A percentile compares a stretch with the other conserved stretches of the same genome.
phyloP scores from a whole-genome alignment of 2,888 invertebrate species.

The Trypoxylon attenuatum region DNA sequence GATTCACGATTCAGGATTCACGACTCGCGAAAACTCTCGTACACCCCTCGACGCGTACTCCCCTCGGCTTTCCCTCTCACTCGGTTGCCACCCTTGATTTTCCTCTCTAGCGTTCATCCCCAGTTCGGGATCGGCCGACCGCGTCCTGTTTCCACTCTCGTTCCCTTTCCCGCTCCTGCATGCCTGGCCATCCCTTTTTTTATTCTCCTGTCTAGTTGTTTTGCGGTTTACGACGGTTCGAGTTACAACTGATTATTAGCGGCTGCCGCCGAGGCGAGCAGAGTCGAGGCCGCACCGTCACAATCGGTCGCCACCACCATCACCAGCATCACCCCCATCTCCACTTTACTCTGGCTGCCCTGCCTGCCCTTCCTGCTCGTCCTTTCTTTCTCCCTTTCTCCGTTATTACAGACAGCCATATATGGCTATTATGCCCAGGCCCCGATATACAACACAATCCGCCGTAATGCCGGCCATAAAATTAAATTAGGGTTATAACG shows the following conservation, averaged over 20 bases:
- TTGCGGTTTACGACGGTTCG: conserved; percentile 72
- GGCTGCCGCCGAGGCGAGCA: too few relatives aligned
- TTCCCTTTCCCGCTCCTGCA: too few relatives aligned
- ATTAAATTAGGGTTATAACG: conserved; percentile 75
- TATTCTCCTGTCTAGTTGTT: conserved; percentile 67
- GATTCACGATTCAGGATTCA: too few relatives aligned
- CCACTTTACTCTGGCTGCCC: too few relatives aligned
- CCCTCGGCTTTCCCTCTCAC: too few relatives aligned
- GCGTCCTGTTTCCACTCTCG: conserved; percentile 38
- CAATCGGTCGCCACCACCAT: too few relatives aligned
- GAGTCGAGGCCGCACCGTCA: too few relatives aligned
- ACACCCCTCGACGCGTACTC: too few relatives aligned
- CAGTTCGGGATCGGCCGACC: conserved; percentile 28
- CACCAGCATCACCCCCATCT: too few relatives aligned
- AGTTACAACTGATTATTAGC: conserved; percentile 74
- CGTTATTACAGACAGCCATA: conserved; percentile 61
- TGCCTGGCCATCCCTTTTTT: conserved; percentile 27
- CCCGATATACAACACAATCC: conserved; percentile 69
- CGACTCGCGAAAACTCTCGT: too few relatives aligned
- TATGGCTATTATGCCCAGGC: conserved; percentile 56
- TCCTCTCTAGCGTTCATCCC: conserved; percentile 27
- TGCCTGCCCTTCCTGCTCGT: conserved; percentile 47
- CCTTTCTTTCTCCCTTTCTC: conserved; percentile 43
- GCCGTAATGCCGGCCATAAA: conserved; percentile 74
- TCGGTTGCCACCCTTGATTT: too few relatives aligned